phyloP scores from a whole-genome alignment of 2,113 vertebrate genomes.

The Embiotoca jacksoni region DNA sequence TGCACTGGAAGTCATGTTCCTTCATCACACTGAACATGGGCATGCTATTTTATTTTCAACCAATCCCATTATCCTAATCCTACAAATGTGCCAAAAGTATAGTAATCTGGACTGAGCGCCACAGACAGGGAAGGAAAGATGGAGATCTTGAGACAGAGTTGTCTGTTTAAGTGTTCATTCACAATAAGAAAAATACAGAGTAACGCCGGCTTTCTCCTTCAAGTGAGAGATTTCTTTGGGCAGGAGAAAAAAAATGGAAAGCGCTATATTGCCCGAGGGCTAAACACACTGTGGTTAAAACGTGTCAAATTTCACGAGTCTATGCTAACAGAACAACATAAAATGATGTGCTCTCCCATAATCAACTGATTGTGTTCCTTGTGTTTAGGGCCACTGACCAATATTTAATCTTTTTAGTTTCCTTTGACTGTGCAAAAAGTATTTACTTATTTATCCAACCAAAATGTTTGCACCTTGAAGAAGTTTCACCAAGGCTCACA shows the following conservation, averaged over 20 bases:
- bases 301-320: conserved; percentile 2
- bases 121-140: background rate
- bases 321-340: background rate
- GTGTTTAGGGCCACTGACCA: background rate
- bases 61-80: background rate
- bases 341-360: background rate
- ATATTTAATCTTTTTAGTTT: background rate
- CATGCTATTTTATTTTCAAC: background rate
- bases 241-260: background rate
- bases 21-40: background rate
- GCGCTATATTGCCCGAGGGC: background rate
- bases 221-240: background rate
- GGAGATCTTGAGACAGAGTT: background rate
- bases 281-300: conserved; percentile 10
- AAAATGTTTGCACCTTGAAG: conserved; percentile 10
- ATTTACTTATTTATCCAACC: background rate
- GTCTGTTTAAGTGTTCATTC: background rate
- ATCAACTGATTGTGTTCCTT: background rate
- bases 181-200: background rate
- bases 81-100: background rate
- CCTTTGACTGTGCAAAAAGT: background rate
- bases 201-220: background rate
- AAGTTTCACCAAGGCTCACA: background rate
- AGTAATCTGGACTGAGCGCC: background rate
- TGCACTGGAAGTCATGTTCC: background rate